These are phyloP conservation scores for Poecilia wingei DNA, from an alignment of 2,797 vertebrate genomes.

Conservation along the genomic window DNA sequence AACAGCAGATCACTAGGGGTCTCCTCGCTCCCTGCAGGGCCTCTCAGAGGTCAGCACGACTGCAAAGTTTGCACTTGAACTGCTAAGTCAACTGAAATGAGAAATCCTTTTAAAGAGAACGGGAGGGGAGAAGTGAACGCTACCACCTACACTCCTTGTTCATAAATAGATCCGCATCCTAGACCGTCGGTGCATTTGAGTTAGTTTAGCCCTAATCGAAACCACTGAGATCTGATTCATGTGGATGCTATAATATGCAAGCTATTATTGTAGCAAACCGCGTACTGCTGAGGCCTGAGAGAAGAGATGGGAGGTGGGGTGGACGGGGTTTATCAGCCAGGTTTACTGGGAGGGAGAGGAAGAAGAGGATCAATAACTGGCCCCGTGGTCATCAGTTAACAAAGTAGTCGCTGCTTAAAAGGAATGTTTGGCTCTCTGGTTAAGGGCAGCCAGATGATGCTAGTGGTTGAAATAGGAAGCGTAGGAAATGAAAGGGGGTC, in stretches of 20 bases:
- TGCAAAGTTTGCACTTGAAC: slow-evolving; percentile 78
- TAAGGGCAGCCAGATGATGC: slow-evolving; percentile 80
- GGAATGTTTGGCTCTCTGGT: slow-evolving; percentile 77
- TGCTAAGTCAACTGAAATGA: slow-evolving; percentile 75
- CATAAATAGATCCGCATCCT: slow-evolving; percentile 77
- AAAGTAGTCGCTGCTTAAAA: slow-evolving; percentile 81
- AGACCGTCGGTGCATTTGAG: slow-evolving; percentile 66
- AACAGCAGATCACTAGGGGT: slow-evolving; percentile 71
- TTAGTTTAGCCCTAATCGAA: slow-evolving; percentile 76
- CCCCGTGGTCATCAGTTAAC: slow-evolving; percentile 84
- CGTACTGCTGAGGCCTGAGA: slow-evolving; percentile 56
- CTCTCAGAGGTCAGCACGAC: slow-evolving; percentile 68
- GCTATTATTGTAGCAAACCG: slow-evolving; percentile 74
- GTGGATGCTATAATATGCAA: slow-evolving; percentile 72
- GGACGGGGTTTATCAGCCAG: slow-evolving; percentile 66
- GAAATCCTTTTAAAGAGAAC: slow-evolving; percentile 69
- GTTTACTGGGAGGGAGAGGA: slow-evolving; percentile 67
- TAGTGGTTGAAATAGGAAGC: slow-evolving; percentile 75
- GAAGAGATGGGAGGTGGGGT: slow-evolving; percentile 42
- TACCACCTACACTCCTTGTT: slow-evolving; percentile 78
- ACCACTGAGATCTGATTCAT: slow-evolving; percentile 78
- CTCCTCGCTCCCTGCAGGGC: slow-evolving; percentile 70
- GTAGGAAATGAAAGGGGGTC: slow-evolving; percentile 70
- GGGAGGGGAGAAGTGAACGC: slow-evolving; percentile 71
- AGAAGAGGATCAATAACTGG: slow-evolving; percentile 82